A percentile compares a stretch with the other conserved stretches of the same genome.
phyloP scores from a whole-genome alignment of 2,888 invertebrate genomes.

The Pheosia tremula region DNA sequence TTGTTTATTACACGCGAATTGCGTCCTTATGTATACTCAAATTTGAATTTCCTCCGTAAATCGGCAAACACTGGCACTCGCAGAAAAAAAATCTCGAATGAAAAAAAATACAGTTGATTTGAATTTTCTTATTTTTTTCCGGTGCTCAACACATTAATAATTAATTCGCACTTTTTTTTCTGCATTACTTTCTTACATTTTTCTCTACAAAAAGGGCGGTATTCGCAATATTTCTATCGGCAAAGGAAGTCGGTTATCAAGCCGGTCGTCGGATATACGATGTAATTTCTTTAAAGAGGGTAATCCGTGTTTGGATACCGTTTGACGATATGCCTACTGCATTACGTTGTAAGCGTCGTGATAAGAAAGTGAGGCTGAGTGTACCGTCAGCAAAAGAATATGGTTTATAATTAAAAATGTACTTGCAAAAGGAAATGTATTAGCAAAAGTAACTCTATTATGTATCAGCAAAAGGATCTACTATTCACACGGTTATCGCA shows the following conservation, averaged over 20 bases:
- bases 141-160: neutral
- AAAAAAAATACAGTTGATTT: too few species aligned
- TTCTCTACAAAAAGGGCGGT: constrained; percentile 5
- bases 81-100: too few species aligned
- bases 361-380: neutral
- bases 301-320: neutral
- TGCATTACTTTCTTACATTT: neutral
- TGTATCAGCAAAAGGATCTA: too few species aligned
- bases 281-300: neutral
- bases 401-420: too few species aligned
- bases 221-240: constrained; percentile 22
- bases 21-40: too few species aligned
- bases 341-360: neutral
- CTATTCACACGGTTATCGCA: too few species aligned
- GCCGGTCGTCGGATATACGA: constrained; percentile 10
- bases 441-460: too few species aligned
- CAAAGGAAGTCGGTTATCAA: constrained; percentile 19
- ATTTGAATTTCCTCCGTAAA: too few species aligned
- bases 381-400: neutral
- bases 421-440: too few species aligned
- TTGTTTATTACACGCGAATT: too few species aligned
- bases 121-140: neutral
- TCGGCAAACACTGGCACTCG: too few species aligned
- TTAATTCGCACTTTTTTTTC: too few species aligned
- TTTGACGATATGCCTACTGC: neutral